Base-by-base conservation (phyloP, 2,888 invertebrate genomes). In the Hartigia nigra region DNA sequence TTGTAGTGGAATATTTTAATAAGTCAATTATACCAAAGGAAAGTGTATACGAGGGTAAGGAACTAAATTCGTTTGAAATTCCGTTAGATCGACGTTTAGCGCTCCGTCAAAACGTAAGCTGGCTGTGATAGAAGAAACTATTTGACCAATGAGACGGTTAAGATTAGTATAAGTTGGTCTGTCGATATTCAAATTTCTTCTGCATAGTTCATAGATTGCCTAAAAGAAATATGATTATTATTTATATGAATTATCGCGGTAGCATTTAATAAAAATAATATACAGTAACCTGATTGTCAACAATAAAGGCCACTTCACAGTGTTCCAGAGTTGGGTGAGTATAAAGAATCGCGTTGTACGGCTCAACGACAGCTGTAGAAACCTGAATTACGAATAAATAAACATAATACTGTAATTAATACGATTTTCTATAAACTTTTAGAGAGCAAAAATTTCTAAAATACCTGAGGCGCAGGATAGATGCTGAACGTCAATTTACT, bases 41-140 rank as follows among this genome's bases (percentile, higher is more conserved):
- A 97, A 98, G 91, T 98, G 98, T 85, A 98, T 98, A 78, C 98
- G 93, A 0, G 98, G 98, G 91, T 97, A 98, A 0, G 98, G 98
- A 77, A 98, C 97, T 83, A 97, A 92, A 92, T 89, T 89, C 84
- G 93, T 93, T 88, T 94, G 94, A 86, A 94, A 94, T 85, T 94
- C 94, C 12, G 93, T 94, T 78, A 94, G 91, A 85, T 94, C 94
- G 36, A 94, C 94, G 86, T 94, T 94, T 34, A 94, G 94, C 12
- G 97, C 97, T 55, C 97, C 97, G 88, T 96, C 96, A 90, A 98
- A 97, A 76, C 97, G 94, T 82, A 98, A 92, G 55, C 97, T 97
- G 1, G 97, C 97, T 1, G 97, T 97, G 82, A 98, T 97, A 0
- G 97, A 97, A 69, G 95, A 97, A 78, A 97, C 97, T 78, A 96